Percentiles rank a stretch among this genome's conserved stretches.
Conservation (phyloP, 2,113 vertebrate species). For the Pollimyrus isidori region DNA sequence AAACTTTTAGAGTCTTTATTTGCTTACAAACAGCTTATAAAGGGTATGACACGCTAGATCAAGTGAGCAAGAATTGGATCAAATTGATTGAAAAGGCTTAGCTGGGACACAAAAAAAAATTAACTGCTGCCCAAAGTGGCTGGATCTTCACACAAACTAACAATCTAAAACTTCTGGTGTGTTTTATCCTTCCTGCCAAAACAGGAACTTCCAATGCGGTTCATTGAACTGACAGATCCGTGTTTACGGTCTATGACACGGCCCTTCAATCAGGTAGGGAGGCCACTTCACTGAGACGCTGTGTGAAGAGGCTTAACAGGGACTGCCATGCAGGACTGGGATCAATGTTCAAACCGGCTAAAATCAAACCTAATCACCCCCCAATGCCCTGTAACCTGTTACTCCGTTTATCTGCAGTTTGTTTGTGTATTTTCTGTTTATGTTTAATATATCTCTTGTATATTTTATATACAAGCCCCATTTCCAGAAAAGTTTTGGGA, state of each 20-base stretch:
- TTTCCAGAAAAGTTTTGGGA: not conserved
- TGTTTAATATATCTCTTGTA: not conserved
- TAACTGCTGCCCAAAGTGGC: not conserved
- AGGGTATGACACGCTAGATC: not conserved
- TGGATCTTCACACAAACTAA: not conserved
- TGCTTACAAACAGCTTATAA: not conserved
- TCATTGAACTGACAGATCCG: not conserved
- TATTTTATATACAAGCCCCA: not conserved
- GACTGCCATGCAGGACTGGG: not conserved
- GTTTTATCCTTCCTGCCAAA: not conserved
- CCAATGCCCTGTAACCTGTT: not conserved
- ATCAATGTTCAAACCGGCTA: not conserved
- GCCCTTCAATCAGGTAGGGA: not conserved
- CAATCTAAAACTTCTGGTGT: not conserved
- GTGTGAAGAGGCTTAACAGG: not conserved
- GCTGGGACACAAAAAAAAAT: not conserved
- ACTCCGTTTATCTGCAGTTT: not conserved
- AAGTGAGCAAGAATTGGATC: not conserved
- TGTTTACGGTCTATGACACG: not conserved
- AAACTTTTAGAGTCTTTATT: not conserved
- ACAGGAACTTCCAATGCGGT: not conserved
- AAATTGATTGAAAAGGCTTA: not conserved
- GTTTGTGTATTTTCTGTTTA: not conserved
- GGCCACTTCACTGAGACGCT: not conserved
- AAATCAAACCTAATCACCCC: no score